These are phyloP conservation scores for Dilophus febrilis DNA, from an alignment of 2,888 invertebrate genomes.

Conservation along the genomic window DNA sequence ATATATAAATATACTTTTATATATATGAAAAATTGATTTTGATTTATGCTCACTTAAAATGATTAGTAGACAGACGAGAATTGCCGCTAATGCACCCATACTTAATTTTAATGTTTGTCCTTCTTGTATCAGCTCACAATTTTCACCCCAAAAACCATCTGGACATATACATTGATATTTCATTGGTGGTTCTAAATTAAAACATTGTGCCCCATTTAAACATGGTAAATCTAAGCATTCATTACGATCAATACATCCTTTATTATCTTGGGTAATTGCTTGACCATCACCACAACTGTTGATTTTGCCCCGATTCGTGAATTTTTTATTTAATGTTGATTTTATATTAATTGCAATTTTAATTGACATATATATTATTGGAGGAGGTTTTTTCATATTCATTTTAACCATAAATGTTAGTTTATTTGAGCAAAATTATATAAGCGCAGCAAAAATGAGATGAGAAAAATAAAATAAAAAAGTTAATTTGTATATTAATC, in stretches of 20 bases:
- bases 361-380: background rate
- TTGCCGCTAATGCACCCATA: slow-evolving; percentile 92
- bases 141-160: slow-evolving; percentile 85
- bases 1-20: too few relatives aligned
- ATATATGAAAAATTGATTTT: too few relatives aligned
- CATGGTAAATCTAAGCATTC: slow-evolving; percentile 90
- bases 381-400: background rate
- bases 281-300: slow-evolving; percentile 83
- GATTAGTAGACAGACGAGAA: slow-evolving; percentile 90
- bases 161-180: slow-evolving; percentile 79
- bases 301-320: too few relatives aligned
- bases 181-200: slow-evolving; percentile 77
- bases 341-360: background rate
- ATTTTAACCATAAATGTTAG: too few relatives aligned
- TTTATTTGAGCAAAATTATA: too few relatives aligned
- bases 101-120: slow-evolving; percentile 89
- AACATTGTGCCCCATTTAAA: slow-evolving; percentile 81
- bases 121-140: slow-evolving; percentile 85
- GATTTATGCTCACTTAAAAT: slow-evolving; percentile 59
- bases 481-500: too few relatives aligned
- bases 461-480: too few relatives aligned
- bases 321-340: slow-evolving; percentile 1
- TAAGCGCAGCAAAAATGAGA: too few relatives aligned
- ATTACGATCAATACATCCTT: slow-evolving; percentile 89
- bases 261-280: slow-evolving; percentile 74